Base-by-base conservation (phyloP, 2,888 invertebrate genomes). In the Drosophila formosana region DNA sequence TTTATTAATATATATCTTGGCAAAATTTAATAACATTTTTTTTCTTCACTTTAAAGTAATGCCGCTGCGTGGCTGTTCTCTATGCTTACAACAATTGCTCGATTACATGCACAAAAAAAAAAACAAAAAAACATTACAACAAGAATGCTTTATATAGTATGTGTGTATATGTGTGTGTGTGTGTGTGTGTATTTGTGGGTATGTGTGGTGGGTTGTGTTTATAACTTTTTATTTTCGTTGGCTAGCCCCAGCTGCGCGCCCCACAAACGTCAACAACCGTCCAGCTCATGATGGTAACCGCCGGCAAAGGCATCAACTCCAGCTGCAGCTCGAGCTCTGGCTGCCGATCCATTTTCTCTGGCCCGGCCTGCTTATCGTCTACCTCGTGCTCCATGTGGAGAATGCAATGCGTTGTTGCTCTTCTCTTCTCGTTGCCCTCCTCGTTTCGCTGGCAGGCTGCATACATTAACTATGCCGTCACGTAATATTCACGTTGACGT, bases 401-500 rank as follows among this genome's bases (percentile, higher is more conserved):
- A 41, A 67, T 64, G 58, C 71, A 70, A 7, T 63, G 67, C 23
- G 46, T 13, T 56, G 58, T 30, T 28, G 25, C 13, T 18, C 11
- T 9, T 11, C 8, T 8, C 55, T 56, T 32, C 26, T 3, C 18
- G 26, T n/a, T 11, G 18, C 8, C 60, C 43, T 47, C 51, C 57
- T 52, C 58, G 64, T 47, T 49, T 50, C 41, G 69, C 23, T 39
- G 58, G 37, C 80, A 75, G 63, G 70, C 72, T 74, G 82, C 88
- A 82, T 80, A 79, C 80, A 83, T 86, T 85, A 91, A 91, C 92
- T 92, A 96, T 94, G 95, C 95, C 67, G 95, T 95, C 80, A 95
- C 95, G 82, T 95, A 94, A 89, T 94, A 95, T 76, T 96, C 95
- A 71, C 95, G 94, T 80, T 95, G 94, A 69, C 96, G 93, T 88